These are phyloP conservation scores for Aplysina aerophoba DNA, from an alignment of 37 sponge, comb jelly and placozoan species.

Conservation along the genomic window DNA sequence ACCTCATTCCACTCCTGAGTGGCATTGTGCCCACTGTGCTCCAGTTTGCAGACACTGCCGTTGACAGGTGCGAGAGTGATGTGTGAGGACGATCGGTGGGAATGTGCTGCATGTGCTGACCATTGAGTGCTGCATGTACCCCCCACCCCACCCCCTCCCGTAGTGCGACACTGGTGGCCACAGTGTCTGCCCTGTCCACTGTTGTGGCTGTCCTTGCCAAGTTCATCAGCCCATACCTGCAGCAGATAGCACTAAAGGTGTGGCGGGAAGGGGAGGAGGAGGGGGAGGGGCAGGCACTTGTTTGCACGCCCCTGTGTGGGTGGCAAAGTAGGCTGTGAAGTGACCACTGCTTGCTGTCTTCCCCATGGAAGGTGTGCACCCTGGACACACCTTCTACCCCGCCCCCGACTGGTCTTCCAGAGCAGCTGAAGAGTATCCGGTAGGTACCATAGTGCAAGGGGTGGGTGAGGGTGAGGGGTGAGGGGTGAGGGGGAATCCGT, in stretches of 20 bases:
- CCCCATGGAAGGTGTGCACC: too few relatives aligned
- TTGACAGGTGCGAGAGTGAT: neutral
- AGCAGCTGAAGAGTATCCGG: too few relatives aligned
- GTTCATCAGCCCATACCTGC: constrained; percentile 66
- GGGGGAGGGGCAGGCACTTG: neutral
- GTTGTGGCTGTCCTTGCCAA: constrained; percentile 61
- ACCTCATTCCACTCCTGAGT: constrained; percentile 64
- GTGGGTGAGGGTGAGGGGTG: too few relatives aligned
- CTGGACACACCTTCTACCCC: too few relatives aligned
- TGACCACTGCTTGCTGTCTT: too few relatives aligned
- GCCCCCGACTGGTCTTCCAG: too few relatives aligned
- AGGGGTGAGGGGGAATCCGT: too few relatives aligned
- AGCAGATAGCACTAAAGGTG: constrained; percentile 53
- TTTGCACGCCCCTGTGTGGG: too few relatives aligned
- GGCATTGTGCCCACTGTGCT: constrained; percentile 46
- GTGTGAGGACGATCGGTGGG: neutral
- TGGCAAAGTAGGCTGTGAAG: too few relatives aligned
- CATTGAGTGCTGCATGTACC: too few relatives aligned
- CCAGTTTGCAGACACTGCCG: neutral
- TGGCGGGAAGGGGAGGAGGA: neutral
- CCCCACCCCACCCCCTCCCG: neutral
- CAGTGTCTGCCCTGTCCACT: constrained; percentile 32
- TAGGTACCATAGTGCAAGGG: too few relatives aligned
- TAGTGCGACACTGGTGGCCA: constrained; percentile 41
- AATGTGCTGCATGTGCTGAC: neutral